Percentiles rank a stretch among this genome's conserved stretches.
These are phyloP conservation scores for Portunus trituberculatus DNA, from an alignment of 1,140 invertebrate genomes.

Conservation along the genomic window DNA sequence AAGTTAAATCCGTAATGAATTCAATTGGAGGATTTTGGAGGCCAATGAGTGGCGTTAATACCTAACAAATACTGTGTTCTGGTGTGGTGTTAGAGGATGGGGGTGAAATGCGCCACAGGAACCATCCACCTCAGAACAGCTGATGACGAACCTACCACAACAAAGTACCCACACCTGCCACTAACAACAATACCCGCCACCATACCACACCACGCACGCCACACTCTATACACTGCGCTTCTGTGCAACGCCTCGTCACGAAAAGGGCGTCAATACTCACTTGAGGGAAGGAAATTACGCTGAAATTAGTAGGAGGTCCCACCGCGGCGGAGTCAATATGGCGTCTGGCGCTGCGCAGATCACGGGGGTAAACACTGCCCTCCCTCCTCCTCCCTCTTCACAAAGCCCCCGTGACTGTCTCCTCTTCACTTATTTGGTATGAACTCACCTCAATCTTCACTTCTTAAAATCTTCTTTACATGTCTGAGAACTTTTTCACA, in stretches of 20 bases:
- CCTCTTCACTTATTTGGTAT: too few species aligned
- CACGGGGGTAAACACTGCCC: slow-evolving; percentile 54
- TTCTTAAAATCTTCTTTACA: too few species aligned
- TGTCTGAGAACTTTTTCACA: too few species aligned
- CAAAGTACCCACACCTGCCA: not conserved
- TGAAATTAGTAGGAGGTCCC: not conserved
- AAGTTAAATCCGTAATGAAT: too few species aligned
- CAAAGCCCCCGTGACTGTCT: too few species aligned
- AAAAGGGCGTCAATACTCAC: not conserved
- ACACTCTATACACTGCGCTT: not conserved
- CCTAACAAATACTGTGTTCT: not conserved
- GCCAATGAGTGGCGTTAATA: not conserved
- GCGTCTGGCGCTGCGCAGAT: slow-evolving; percentile 63
- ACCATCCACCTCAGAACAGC: not conserved
- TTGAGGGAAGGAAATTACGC: not conserved
- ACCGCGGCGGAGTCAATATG: slow-evolving; percentile 49
- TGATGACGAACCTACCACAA: slow-evolving; percentile 15
- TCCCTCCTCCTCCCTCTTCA: not conserved
- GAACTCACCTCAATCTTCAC: too few species aligned
- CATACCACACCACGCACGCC: not conserved
- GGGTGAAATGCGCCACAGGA: not conserved
- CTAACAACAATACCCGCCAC: not conserved
- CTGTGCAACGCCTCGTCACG: not conserved
- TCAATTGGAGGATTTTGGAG: too few species aligned
- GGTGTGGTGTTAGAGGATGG: too few species aligned